A percentile compares a stretch with the other conserved stretches of the same genome.
These are phyloP conservation scores for Sus scrofa DNA, from an alignment of 2,113 vertebrate genomes.

Conservation along the genomic window DNA sequence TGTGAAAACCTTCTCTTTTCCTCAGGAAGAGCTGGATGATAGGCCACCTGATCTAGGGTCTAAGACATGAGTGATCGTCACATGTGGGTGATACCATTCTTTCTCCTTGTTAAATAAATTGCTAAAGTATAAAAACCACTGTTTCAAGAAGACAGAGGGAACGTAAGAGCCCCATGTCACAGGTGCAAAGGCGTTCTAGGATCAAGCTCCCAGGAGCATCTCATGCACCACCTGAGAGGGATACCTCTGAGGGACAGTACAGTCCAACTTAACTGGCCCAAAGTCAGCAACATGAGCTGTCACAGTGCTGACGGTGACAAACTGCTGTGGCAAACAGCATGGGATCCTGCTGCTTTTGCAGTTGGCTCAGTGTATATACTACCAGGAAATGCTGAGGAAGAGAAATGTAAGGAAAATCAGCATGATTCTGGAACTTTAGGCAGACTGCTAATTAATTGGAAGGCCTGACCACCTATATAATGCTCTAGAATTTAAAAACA, in stretches of 20 bases:
- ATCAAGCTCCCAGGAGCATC: background rate
- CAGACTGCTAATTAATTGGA: constrained; percentile 31
- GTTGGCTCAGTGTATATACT: background rate
- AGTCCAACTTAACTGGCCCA: background rate
- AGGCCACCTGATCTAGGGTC: background rate
- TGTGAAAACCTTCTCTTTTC: background rate
- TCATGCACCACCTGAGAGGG: background rate
- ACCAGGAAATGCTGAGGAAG: constrained; percentile 37
- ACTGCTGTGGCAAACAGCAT: background rate
- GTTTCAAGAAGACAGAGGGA: background rate
- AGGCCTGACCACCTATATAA: background rate
- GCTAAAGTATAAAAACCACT: background rate
- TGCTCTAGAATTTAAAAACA: constrained; percentile 22
- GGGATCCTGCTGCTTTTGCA: constrained; percentile 1
- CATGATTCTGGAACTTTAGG: background rate
- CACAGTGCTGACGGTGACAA: background rate
- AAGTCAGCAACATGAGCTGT: background rate
- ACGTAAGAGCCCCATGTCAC: background rate
- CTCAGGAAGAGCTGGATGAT: background rate
- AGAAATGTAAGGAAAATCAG: constrained; percentile 55
- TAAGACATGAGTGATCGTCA: background rate
- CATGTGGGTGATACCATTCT: background rate
- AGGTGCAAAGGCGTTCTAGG: background rate
- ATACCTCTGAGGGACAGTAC: background rate
- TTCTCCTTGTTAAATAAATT: constrained; percentile 2